Evolutionary conservation across 2,888 invertebrate species (phyloP).

Genomic region (Noctua janthina): DNA sequence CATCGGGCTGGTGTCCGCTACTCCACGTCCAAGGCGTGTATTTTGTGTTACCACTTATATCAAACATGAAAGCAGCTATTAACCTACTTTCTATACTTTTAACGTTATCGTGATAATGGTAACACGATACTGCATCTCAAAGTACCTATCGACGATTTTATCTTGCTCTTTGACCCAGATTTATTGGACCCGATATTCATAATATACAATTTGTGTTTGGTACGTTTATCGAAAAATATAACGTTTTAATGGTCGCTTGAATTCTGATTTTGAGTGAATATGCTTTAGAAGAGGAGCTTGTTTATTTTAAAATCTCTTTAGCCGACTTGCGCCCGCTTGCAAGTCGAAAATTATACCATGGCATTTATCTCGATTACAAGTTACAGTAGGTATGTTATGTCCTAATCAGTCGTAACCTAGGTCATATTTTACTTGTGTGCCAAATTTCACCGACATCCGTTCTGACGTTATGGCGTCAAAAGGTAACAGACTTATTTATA

Average conservation of each 20-base stretch:
- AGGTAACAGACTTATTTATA: not conserved
- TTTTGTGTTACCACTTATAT: slow-evolving; percentile 50
- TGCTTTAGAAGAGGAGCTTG: not conserved
- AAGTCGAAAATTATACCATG: not conserved
- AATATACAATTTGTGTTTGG: slow-evolving; percentile 26
- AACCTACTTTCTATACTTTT: slow-evolving; percentile 67
- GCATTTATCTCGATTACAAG: not conserved
- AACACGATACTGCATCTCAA: slow-evolving; percentile 71
- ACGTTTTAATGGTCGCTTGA: slow-evolving; percentile 28
- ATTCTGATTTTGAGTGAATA: slow-evolving; percentile 28
- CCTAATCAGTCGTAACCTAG: too few species aligned
- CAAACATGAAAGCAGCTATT: slow-evolving; percentile 63
- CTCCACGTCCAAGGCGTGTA: not conserved
- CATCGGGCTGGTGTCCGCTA: not conserved
- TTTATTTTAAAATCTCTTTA: not conserved
- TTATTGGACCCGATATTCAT: slow-evolving; percentile 47
- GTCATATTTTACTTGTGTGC: not conserved
- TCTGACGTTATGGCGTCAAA: not conserved
- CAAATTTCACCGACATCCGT: not conserved
- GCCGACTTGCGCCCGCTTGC: not conserved
- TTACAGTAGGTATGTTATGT: too few species aligned
- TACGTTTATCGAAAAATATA: slow-evolving; percentile 27
- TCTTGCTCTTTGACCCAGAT: slow-evolving; percentile 75
- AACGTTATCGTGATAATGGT: slow-evolving; percentile 66
- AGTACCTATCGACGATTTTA: slow-evolving; percentile 73